These are phyloP conservation scores for Drosophila fungiperda DNA, from an alignment of 2,888 invertebrate genomes.

Conservation along the genomic window DNA sequence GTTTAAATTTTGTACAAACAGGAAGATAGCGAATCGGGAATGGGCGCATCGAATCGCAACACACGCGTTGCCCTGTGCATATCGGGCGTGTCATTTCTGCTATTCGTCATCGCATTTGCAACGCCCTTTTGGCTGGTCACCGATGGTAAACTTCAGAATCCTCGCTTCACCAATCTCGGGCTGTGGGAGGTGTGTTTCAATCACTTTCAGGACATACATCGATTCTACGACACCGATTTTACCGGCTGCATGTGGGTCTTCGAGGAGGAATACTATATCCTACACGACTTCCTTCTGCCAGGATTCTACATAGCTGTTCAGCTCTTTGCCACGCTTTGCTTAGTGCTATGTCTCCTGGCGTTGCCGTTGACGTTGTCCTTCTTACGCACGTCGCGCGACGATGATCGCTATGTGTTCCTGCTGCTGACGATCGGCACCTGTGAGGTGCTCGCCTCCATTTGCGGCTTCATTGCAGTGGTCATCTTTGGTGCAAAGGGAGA, in stretches of 20 bases:
- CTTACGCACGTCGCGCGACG: conserved; percentile 90
- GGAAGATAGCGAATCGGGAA: conserved; percentile 36
- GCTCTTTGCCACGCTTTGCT: conserved; percentile 95
- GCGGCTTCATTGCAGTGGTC: conserved; percentile 93
- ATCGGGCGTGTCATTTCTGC: conserved; percentile 89
- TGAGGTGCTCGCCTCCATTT: conserved; percentile 90
- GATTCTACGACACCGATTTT: conserved; percentile 93
- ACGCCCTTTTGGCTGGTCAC: conserved; percentile 95
- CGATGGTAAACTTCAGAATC: conserved; percentile 90
- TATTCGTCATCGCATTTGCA: conserved; percentile 92
- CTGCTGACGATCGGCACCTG: conserved; percentile 91
- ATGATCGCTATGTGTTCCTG: conserved; percentile 91
- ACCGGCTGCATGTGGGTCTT: conserved; percentile 98
- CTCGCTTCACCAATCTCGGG: conserved; percentile 93
- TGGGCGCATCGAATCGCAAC: conserved; percentile 84
- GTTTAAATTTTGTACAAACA: background rate
- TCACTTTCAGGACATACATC: conserved; percentile 93
- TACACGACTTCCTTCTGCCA: conserved; percentile 94
- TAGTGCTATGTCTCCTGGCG: conserved; percentile 92
- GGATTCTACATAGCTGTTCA: conserved; percentile 97
- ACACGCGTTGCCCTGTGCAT: conserved; percentile 87
- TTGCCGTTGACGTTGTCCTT: conserved; percentile 91
- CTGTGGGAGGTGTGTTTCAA: conserved; percentile 98
- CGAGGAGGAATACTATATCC: conserved; percentile 98
- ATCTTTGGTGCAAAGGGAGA: conserved; percentile 96